Evolutionary conservation across 1,140 invertebrate genomes (phyloP), one percentile per base, ranked within the genome.

Genomic region (Bombus polaris): DNA sequence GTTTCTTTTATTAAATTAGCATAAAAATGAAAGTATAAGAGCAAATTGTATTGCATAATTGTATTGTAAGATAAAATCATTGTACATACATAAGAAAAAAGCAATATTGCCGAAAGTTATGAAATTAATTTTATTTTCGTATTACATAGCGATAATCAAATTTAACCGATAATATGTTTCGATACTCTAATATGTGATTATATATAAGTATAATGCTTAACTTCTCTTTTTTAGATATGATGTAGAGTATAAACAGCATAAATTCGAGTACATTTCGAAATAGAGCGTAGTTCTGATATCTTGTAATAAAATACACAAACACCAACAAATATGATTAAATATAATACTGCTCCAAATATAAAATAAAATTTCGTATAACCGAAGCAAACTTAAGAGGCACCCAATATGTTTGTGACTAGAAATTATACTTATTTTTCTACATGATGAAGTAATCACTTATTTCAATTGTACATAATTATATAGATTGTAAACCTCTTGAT

Each of bases 291-390:
- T 25, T 79, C 28, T 72, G 22, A 68, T 77, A 81, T 13, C 70
- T 87, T 90, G 42, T 89, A 82, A 89, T 92, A 92, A 93, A 94
- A 91, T 92, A 92, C 92, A 89, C 86, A 91, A 90, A 39, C 81
- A 85, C 70, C 62, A n/a, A 62, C 87, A 78, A 88, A 89, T 92
- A 82, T 78, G 89, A 89, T 87, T 89, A 90, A 76, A 92, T 92
- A 57, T 93, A 93, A 93, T 93, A 94, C 87, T 93, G 91, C 82
- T 78, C 57, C 89, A 86, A 89, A 84, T 85, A 90, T 86, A 70
- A 81, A 86, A 65, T 66, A 79, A 88, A 86, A 87, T 87, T 81
- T 71, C 39, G 5, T 28, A 35, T 42, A 32, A n/a, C 72, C 13
- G 53, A 85, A 85, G 68, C 39, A 65, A 90, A 81, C 8, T 42